Conservation (phyloP, 2,113 vertebrate genomes). For the Microcebus murinus region DNA sequence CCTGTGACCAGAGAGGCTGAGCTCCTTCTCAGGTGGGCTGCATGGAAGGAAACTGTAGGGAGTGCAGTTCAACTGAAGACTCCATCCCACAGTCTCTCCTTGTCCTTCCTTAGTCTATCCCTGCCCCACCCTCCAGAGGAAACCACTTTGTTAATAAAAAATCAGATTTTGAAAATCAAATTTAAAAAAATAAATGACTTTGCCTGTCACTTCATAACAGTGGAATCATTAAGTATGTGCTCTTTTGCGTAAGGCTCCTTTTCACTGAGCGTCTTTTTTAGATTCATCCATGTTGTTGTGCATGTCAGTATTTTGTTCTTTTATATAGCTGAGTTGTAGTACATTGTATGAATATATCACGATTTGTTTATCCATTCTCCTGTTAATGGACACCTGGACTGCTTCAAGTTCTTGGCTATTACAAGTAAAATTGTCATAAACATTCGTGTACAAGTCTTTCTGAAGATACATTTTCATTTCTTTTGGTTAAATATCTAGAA, state of each 20-base stretch:
- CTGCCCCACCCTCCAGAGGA: background rate
- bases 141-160: background rate
- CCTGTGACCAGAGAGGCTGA: too few species aligned
- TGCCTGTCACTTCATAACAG: background rate
- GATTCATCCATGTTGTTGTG: background rate
- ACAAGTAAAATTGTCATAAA: background rate
- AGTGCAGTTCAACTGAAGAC: background rate
- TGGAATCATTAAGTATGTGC: too few species aligned
- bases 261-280: background rate
- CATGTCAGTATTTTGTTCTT: too few species aligned
- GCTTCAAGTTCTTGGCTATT: background rate
- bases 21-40: too few species aligned
- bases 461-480: background rate
- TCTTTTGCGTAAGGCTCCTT: background rate
- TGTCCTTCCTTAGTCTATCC: background rate
- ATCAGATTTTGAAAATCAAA: background rate
- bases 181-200: background rate
- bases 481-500: constrained; percentile 22
- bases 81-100: too few species aligned
- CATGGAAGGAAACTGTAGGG: too few species aligned
- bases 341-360: too few species aligned
- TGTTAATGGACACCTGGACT: background rate
- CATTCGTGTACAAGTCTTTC: background rate
- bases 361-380: background rate
- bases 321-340: too few species aligned